phyloP scores from a whole-genome alignment of 2,113 vertebrate species.

The Ailuropoda melanoleuca region DNA sequence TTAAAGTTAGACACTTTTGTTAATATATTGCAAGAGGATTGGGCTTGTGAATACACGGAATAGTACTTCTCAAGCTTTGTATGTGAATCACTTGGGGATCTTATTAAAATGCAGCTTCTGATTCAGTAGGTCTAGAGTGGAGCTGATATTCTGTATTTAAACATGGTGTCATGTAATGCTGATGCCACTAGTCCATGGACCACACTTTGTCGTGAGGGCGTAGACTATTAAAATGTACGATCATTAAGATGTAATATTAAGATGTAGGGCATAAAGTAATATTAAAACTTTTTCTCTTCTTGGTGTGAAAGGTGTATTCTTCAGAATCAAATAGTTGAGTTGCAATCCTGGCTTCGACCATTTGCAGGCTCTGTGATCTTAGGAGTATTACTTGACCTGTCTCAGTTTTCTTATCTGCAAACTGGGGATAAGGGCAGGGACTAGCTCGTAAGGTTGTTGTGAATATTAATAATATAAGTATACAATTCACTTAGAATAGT shows the following conservation, averaged over 20 bases:
- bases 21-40: not conserved
- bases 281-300: not conserved
- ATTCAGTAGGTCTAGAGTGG: not conserved
- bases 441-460: not conserved
- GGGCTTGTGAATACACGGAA: not conserved
- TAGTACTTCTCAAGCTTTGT: not conserved
- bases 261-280: not conserved
- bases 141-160: not conserved
- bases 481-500: not conserved
- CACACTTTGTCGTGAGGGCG: not conserved
- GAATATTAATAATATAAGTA: not conserved
- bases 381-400: not conserved
- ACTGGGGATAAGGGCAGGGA: not conserved
- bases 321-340: not conserved
- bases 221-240: not conserved
- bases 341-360: not conserved
- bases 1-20: not conserved
- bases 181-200: not conserved
- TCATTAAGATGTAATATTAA: not conserved
- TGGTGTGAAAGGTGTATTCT: not conserved
- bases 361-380: not conserved
- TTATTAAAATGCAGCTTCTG: conserved; percentile 17
- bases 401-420: not conserved
- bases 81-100: not conserved
- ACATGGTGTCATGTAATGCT: not conserved